phyloP scores from a whole-genome alignment of 2,888 invertebrate genomes.

The Leucophenga montana region DNA sequence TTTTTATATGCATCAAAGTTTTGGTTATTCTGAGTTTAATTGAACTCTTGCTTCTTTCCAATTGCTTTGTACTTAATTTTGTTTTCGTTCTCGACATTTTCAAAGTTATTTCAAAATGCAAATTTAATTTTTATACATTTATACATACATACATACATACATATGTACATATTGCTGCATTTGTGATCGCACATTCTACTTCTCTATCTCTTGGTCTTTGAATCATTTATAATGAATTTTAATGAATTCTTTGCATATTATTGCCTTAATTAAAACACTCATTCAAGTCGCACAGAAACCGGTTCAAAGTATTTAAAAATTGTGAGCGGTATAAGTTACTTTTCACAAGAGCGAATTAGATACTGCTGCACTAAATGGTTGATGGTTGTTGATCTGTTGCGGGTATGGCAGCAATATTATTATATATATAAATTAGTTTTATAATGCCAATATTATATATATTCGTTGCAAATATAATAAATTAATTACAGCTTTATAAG shows the following conservation, averaged over 20 bases:
- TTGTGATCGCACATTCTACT: too few species aligned
- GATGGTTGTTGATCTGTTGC: too few species aligned
- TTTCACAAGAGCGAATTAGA: too few species aligned
- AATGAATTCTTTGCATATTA: constrained; percentile 23
- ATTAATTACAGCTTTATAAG: not conserved
- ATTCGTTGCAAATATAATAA: not conserved
- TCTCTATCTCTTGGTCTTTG: not conserved
- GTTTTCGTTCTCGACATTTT: not conserved
- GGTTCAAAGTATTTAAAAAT: not conserved
- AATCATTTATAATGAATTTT: not conserved
- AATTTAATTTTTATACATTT: not conserved
- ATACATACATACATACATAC: too few species aligned
- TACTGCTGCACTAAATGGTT: not conserved
- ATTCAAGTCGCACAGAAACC: constrained; percentile 12
- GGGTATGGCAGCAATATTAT: too few species aligned
- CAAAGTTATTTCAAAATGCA: constrained; percentile 1
- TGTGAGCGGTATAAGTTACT: too few species aligned
- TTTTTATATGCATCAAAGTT: too few species aligned
- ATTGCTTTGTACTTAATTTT: constrained; percentile 14
- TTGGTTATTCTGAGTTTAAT: not conserved
- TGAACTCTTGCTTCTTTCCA: not conserved
- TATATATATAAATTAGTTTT: too few species aligned
- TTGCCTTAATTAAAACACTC: constrained; percentile 10
- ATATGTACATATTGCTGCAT: too few species aligned
- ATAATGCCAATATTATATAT: not conserved